Evolutionary conservation across 1,140 invertebrate genomes (phyloP).

Genomic region (Xylocopa sonorina): DNA sequence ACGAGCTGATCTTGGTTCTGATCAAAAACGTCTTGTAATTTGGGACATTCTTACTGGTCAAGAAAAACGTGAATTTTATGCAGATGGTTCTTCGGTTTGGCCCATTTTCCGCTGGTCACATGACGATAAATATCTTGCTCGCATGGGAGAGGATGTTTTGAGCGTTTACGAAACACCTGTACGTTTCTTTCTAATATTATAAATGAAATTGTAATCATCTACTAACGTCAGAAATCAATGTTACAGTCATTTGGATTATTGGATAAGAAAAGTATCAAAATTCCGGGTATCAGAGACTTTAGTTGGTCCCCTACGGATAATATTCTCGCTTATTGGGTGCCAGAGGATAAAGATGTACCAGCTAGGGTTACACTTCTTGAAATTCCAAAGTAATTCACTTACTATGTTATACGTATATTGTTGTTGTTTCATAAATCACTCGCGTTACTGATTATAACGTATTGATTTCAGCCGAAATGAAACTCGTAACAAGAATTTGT

Average conservation of each 20-base stretch:
- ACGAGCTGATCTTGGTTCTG: constrained; percentile 84
- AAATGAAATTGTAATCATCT: neutral
- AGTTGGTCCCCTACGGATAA: constrained; percentile 99
- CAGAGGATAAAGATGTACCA: constrained; percentile 96
- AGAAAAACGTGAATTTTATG: constrained; percentile 95
- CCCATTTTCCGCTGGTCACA: constrained; percentile 98
- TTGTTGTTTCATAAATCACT: neutral
- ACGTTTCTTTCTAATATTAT: constrained; percentile 62
- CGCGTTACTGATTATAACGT: constrained; percentile 26
- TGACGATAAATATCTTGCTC: constrained; percentile 98
- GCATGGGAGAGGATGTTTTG: constrained; percentile 91
- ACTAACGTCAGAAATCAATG: no score
- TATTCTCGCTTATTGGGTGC: constrained; percentile 98
- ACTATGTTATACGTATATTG: neutral
- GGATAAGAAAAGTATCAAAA: constrained; percentile 97
- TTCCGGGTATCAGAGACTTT: constrained; percentile 95
- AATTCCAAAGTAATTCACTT: constrained; percentile 86
- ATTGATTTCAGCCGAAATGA: constrained; percentile 88
- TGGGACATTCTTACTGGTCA: constrained; percentile 97
- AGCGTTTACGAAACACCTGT: constrained; percentile 98
- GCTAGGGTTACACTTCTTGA: constrained; percentile 92
- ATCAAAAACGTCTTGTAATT: constrained; percentile 91
- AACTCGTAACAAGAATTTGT: constrained; percentile 97
- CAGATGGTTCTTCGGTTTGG: constrained; percentile 92
- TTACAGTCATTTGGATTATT: constrained; percentile 92